Percentiles rank a stretch among this genome's conserved stretches.
Evolutionary conservation across 1,140 invertebrate genomes (phyloP).

Genomic region (Diorhabda carinulata): DNA sequence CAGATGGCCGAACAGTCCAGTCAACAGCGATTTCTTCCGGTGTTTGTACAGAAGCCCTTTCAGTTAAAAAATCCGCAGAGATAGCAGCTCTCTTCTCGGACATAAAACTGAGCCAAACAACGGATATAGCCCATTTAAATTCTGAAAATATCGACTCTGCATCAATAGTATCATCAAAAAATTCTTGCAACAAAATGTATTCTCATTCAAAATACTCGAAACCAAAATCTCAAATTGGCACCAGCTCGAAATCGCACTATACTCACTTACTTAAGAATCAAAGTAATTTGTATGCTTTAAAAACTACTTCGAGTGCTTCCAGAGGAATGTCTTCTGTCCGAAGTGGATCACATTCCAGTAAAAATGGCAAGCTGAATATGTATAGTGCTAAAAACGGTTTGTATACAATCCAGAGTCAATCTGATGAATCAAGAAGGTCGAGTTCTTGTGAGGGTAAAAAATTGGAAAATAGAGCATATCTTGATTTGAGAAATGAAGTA

Average conservation of each 20-base stretch:
- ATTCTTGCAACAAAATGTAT: constrained; percentile 30
- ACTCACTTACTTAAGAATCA: constrained; percentile 5
- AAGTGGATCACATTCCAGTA: constrained; percentile 13
- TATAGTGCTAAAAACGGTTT: constrained; percentile 45
- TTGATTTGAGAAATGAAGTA: constrained; percentile 15
- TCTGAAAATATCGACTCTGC: constrained; percentile 32
- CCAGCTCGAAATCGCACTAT: constrained; percentile 6
- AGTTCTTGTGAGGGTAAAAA: constrained; percentile 27
- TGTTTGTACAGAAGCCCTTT: constrained; percentile 65
- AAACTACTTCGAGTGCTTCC: constrained; percentile 22
- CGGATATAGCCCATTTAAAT: constrained; percentile 43
- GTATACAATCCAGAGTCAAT: constrained; percentile 48
- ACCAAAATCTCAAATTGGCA: constrained; percentile 10
- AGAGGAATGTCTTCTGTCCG: constrained; percentile 4
- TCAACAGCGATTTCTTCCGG: constrained; percentile 50
- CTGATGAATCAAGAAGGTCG: constrained; percentile 41
- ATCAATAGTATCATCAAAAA: constrained; percentile 27
- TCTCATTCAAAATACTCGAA: constrained; percentile 28
- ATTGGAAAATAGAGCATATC: constrained; percentile 20
- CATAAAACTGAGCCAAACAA: constrained; percentile 56
- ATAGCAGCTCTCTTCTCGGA: constrained; percentile 81
- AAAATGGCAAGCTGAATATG: constrained; percentile 33
- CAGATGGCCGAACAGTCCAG: constrained; percentile 41
- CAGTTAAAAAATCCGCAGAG: constrained; percentile 83
- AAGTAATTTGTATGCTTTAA: background rate